Evolutionary conservation across 2,797 vertebrate species (phyloP).

Genomic region (Cossypha dichroa): DNA sequence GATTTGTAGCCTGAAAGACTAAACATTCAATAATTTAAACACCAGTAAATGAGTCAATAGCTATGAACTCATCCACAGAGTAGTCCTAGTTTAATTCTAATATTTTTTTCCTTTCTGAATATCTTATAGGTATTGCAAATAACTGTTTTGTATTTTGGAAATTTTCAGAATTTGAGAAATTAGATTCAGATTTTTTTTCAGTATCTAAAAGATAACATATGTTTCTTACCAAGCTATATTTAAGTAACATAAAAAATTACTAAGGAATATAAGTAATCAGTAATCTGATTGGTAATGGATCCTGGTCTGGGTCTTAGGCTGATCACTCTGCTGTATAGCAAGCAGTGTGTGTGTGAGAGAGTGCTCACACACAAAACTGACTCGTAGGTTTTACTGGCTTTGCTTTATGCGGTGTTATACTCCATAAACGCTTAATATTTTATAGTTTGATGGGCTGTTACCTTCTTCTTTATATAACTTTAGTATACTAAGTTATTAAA

Average conservation of each 20-base stretch:
- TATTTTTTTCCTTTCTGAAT: background rate
- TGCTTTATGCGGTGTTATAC: background rate
- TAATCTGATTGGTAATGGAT: background rate
- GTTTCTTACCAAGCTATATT: background rate
- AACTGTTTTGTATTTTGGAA: background rate
- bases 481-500: background rate
- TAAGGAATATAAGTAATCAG: too few species aligned
- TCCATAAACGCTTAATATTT: background rate
- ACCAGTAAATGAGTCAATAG: background rate
- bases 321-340: background rate
- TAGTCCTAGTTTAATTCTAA: background rate
- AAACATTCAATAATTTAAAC: background rate
- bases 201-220: background rate
- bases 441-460: background rate
- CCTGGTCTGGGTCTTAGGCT: background rate
- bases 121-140: background rate
- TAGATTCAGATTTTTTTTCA: background rate
- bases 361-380: background rate
- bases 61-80: background rate
- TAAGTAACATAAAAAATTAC: background rate
- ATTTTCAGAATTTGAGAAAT: background rate
- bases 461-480: background rate
- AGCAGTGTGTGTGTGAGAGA: background rate
- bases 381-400: background rate
- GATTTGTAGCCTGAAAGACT: background rate